Conservation (phyloP, 1,140 invertebrate species). For the Battus philenor region DNA sequence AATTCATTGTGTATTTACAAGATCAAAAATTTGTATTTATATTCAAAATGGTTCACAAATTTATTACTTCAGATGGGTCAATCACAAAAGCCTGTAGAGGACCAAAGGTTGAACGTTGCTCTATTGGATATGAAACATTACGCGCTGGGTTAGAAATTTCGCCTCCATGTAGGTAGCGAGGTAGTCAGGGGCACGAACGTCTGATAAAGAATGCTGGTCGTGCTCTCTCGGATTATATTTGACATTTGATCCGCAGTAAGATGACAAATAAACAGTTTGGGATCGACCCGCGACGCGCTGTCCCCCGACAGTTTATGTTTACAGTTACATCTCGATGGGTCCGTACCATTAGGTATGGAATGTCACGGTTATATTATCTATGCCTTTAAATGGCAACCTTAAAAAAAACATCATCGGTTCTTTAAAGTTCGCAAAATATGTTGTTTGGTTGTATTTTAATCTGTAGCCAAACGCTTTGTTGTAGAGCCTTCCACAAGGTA, state of each 20-base stretch:
- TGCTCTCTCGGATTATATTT: slow-evolving; percentile 33
- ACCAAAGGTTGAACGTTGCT: neutral
- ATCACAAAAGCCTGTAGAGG: too few species aligned
- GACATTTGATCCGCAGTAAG: slow-evolving; percentile 57
- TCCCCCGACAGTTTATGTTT: slow-evolving; percentile 40
- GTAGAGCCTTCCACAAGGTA: too few species aligned
- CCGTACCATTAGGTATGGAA: slow-evolving; percentile 49
- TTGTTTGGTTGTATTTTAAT: too few species aligned
- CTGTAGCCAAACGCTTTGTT: too few species aligned
- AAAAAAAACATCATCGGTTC: too few species aligned
- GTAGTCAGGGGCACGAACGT: slow-evolving; percentile 6
- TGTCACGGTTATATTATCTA: slow-evolving; percentile 21
- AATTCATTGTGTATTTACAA: too few species aligned
- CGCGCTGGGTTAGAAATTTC: neutral
- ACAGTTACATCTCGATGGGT: slow-evolving; percentile 51
- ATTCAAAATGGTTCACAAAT: too few species aligned
- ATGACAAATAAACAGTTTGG: slow-evolving; percentile 33
- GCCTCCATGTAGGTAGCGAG: neutral
- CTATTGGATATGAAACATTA: slow-evolving; percentile 7
- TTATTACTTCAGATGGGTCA: too few species aligned
- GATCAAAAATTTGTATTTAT: too few species aligned
- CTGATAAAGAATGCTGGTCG: slow-evolving; percentile 37
- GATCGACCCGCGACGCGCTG: slow-evolving; percentile 27
- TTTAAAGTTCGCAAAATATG: too few species aligned
- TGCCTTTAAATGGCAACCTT: slow-evolving; percentile 2